Evolutionary conservation across 2,113 vertebrate genomes (phyloP), one percentile per base, ranked within the genome.

Genomic region (Myotis davidii): DNA sequence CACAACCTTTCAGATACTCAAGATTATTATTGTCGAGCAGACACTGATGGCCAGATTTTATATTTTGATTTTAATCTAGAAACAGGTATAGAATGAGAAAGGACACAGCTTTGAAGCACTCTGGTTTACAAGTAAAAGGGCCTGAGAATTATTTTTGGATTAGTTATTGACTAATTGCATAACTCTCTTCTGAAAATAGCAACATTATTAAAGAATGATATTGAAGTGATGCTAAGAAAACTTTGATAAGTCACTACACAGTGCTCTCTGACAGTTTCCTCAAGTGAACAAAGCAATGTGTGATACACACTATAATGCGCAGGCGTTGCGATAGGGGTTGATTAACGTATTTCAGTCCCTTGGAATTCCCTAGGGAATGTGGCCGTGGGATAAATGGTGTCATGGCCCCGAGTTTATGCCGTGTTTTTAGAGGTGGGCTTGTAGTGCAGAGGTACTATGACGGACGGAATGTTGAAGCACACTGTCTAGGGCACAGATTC

Each of bases 111-210:
- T 50, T 77, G 73, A 95, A 95, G 56, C 67, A 27, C 9, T 89
- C 45, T 45, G 29, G 1, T 74, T 93, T 77, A 27, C 12, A 85
- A 78, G 72, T 64, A 45, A 85, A 69, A 90, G 23, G 9, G 2
- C 2, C 39, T 92, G 82, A 82, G 56, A 96, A 95, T 74, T 95
- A 73, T 92, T 95, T 94, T 92, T n/a, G 45, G 18, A 42, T 90
- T 94, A 77, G 16, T 27, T 29, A 25, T 34, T 94, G 42, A 74
- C 0, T 79, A n/a, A 54, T 77, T 65, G 13, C 5, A 3, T 54
- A 77, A 48, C 9, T 90, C 17, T 91, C 17, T 76, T 88, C 37
- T 91, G 90, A 70, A 96, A 96, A 92, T 76, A n/a, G 29, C 37
- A 84, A 42, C 2, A 21, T n/a, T 56, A 21, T 69, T 88, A 42